phyloP scores from a whole-genome alignment of 2,888 invertebrate genomes.

The Andrena dorsata region DNA sequence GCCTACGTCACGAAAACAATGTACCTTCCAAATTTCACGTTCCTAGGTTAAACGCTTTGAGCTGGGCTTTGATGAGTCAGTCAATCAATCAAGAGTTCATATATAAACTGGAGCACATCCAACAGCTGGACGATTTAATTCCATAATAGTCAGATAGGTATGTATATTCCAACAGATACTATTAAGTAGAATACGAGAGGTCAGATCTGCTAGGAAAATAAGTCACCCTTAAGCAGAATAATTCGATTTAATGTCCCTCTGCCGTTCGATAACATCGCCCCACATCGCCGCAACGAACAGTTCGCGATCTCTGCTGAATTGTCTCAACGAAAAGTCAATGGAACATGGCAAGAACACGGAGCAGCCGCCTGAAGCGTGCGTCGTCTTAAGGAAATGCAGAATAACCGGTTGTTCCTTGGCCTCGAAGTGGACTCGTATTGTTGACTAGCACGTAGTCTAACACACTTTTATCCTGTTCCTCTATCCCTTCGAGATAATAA shows the following conservation, averaged over 20 bases:
- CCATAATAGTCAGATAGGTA: too few species aligned
- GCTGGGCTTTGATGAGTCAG: too few species aligned
- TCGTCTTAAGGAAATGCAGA: conserved; percentile 79
- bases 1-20: too few species aligned
- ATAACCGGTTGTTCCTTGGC: conserved; percentile 83
- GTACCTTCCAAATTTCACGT: too few species aligned
- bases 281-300: background rate
- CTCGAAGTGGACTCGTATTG: conserved; percentile 70
- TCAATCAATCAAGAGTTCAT: too few species aligned
- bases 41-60: too few species aligned
- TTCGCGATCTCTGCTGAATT: conserved; percentile 34
- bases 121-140: too few species aligned
- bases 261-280: too few species aligned
- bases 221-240: background rate
- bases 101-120: background rate
- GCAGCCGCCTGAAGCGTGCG: conserved; percentile 68
- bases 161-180: too few species aligned
- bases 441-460: conserved; percentile 49
- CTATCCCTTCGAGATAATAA: conserved; percentile 47
- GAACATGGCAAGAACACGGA: conserved; percentile 59
- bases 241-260: background rate
- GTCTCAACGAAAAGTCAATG: conserved; percentile 51
- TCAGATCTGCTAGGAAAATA: background rate
- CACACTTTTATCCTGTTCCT: conserved; percentile 33
- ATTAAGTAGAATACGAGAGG: background rate